Percentiles rank a stretch among this genome's conserved stretches.
phyloP scores from a whole-genome alignment of 2,113 vertebrate genomes.

The Atherinomorus stipes region DNA sequence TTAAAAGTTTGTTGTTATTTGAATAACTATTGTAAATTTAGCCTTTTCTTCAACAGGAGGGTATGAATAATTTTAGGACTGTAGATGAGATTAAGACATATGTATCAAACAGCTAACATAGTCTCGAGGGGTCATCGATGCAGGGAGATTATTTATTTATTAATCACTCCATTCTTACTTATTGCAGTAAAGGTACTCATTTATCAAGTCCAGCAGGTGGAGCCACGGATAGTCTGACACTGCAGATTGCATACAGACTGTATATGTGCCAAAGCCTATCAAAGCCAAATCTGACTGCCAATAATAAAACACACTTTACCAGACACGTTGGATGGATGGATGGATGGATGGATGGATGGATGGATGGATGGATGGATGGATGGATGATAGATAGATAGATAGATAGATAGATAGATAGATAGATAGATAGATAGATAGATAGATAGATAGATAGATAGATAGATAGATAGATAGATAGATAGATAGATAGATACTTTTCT shows the following conservation, averaged over 20 bases:
- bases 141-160: not conserved
- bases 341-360: not conserved
- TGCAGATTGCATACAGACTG: not conserved
- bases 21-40: too few species aligned
- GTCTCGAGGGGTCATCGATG: not conserved
- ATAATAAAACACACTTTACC: too few species aligned
- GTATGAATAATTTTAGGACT: too few species aligned
- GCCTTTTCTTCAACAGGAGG: too few species aligned
- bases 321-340: not conserved
- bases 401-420: slow-evolving; percentile 13
- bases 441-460: slow-evolving; percentile 6
- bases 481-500: not conserved
- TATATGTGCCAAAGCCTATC: too few species aligned
- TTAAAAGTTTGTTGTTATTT: too few species aligned
- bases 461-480: slow-evolving; percentile 8
- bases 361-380: too few species aligned
- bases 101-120: not conserved
- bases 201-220: slow-evolving; percentile 61
- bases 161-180: not conserved
- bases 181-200: not conserved
- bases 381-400: slow-evolving; percentile 15
- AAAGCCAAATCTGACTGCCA: too few species aligned
- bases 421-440: slow-evolving; percentile 9
- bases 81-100: not conserved
- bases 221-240: slow-evolving; percentile 26